Evolutionary conservation across 1,140 invertebrate genomes (phyloP).

Genomic region (Charaxes varanes): DNA sequence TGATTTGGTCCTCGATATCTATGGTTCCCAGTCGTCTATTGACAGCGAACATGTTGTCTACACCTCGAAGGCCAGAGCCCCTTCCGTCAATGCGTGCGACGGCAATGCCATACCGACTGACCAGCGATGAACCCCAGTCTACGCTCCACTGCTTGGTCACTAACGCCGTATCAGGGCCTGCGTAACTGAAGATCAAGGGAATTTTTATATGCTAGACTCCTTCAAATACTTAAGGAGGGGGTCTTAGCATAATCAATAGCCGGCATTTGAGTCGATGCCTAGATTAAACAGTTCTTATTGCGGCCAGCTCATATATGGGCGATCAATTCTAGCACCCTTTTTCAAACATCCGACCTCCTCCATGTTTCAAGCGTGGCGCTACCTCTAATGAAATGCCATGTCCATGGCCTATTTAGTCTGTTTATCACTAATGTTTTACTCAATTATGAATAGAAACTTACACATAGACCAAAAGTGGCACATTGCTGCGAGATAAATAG

Average conservation of each 20-base stretch:
- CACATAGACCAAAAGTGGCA: constrained; percentile 93
- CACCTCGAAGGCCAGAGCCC: constrained; percentile 89
- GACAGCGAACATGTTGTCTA: constrained; percentile 85
- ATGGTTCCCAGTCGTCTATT: constrained; percentile 89
- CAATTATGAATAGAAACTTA: too few species aligned
- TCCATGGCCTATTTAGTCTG: too few species aligned
- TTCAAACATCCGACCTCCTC: too few species aligned
- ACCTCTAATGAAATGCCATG: too few species aligned
- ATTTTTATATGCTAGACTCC: neutral
- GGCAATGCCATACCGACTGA: constrained; percentile 88
- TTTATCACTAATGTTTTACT: too few species aligned
- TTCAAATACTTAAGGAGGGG: neutral
- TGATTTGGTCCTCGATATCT: constrained; percentile 90
- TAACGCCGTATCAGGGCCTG: constrained; percentile 90
- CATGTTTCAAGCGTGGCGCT: too few species aligned
- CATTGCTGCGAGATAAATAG: constrained; percentile 79
- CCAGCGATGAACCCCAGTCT: constrained; percentile 80
- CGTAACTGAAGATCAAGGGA: constrained; percentile 76
- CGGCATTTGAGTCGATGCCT: too few species aligned
- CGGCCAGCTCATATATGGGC: too few species aligned
- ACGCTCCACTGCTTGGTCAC: constrained; percentile 75
- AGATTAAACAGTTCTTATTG: too few species aligned
- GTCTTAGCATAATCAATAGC: neutral
- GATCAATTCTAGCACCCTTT: too few species aligned
- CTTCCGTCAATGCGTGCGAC: constrained; percentile 92